phyloP scores from a whole-genome alignment of 2,888 invertebrate genomes.

The Physocephala rufipes region DNA sequence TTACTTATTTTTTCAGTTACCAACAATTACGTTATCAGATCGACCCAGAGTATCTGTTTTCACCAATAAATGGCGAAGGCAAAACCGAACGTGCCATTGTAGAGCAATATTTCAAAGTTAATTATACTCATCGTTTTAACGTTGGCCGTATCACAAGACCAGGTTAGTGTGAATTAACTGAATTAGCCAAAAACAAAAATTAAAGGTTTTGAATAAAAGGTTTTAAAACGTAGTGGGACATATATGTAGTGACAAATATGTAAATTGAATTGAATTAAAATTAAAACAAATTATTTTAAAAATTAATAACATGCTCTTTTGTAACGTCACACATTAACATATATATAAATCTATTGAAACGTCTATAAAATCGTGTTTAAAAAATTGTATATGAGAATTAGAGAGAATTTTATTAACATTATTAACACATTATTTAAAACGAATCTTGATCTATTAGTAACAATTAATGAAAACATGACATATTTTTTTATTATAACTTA shows the following conservation, averaged over 20 bases:
- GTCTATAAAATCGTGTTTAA: too few species aligned
- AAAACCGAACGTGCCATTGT: conserved; percentile 83
- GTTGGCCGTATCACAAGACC: conserved; percentile 87
- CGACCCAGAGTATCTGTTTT: conserved; percentile 93
- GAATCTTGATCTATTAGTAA: background rate
- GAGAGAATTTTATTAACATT: background rate
- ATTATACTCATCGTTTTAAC: conserved; percentile 86
- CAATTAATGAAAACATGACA: background rate
- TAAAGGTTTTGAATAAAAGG: conserved; percentile 4
- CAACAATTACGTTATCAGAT: conserved; percentile 88
- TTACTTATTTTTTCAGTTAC: conserved; percentile 66
- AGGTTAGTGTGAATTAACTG: conserved; percentile 68
- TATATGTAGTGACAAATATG: background rate
- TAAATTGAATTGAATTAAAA: too few species aligned
- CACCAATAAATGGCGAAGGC: conserved; percentile 86
- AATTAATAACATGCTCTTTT: too few species aligned
- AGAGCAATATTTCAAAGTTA: conserved; percentile 86
- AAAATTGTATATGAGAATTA: too few species aligned
- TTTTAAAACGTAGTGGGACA: background rate
- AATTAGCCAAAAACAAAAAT: background rate
- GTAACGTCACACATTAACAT: too few species aligned
- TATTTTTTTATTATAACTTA: too few species aligned
- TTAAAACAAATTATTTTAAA: too few species aligned
- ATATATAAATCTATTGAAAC: too few species aligned
- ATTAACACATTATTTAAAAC: background rate